Evolutionary conservation across 2,797 vertebrate genomes (phyloP).

Genomic region (Anniella stebbinsi): DNA sequence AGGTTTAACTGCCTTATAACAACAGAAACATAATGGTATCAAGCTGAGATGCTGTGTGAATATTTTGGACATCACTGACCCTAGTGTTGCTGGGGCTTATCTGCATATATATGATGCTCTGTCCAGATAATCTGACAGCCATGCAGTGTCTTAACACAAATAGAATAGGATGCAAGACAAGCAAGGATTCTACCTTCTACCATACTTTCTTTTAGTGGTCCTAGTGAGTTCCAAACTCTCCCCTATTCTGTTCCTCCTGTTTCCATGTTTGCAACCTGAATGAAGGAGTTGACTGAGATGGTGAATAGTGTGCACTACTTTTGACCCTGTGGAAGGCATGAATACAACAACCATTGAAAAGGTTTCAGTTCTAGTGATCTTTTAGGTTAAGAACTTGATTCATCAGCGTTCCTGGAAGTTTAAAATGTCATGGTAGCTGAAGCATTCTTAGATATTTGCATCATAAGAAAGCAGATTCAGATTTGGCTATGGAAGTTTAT

Average conservation of each 20-base stretch:
- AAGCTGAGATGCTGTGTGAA: neutral
- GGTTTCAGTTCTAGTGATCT: neutral
- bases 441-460: neutral
- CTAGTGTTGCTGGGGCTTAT: neutral
- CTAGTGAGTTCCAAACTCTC: neutral
- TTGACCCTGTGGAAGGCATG: neutral
- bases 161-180: neutral
- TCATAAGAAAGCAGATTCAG: neutral
- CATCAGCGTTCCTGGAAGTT: neutral
- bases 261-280: neutral
- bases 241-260: neutral
- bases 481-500: neutral
- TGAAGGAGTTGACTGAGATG: neutral
- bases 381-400: neutral
- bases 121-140: neutral
- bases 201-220: neutral
- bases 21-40: neutral
- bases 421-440: neutral
- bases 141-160: neutral
- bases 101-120: neutral
- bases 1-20: neutral
- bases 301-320: neutral
- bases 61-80: neutral
- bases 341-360: neutral
- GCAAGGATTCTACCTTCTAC: neutral